Base-by-base conservation (phyloP, 2,113 vertebrate species). In the Catharus fuscescens region DNA sequence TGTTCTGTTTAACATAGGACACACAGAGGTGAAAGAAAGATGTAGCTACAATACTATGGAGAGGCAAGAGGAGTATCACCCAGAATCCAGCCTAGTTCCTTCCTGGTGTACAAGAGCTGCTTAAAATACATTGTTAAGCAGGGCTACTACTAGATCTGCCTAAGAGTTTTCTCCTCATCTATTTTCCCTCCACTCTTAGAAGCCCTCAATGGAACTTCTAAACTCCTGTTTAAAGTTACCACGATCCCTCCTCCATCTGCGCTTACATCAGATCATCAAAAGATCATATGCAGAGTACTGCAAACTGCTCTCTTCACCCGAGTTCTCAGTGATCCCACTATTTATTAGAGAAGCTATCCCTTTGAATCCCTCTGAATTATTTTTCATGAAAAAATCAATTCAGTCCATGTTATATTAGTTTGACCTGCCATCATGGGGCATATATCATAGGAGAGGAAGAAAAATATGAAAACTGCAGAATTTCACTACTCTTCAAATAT, bases 31-130 rank as follows among this genome's bases (percentile, higher is more conserved):
- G 12, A 57, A 53, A 74, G 12, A 57, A 53, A 74, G 28, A n/a
- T n/a, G 32, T 0, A 62, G 25, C 47, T 59, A 18, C 12, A 78
- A 1, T 14, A 32, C 14, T 82, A 3, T 8, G 14, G 20, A 65
- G 32, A 45, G 15, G 20, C 14, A 60, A 84, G 50, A 81, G 48
- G 14, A 67, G 10, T 18, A 57, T 29, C 36, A 14, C 4, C 45
- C 19, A 54, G 47, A 78, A 77, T 69, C 28, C 18, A 87, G 15
- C 23, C n/a, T 44, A 24, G 7, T 6, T 56, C 24, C 44, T 67
- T 79, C 21, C 36, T 61, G 5, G 2, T 56, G 18, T 79, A 28
- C 26, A 40, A 84, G 19, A 80, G 6, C 56, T 80, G 32, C 38
- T 47, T 56, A 28, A 92, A 83, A 60, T 67, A 48, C 0, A 9